Evolutionary conservation across 2,797 vertebrate species (phyloP), one percentile per base, ranked within the genome.

Genomic region (Halcyon leucocephala): DNA sequence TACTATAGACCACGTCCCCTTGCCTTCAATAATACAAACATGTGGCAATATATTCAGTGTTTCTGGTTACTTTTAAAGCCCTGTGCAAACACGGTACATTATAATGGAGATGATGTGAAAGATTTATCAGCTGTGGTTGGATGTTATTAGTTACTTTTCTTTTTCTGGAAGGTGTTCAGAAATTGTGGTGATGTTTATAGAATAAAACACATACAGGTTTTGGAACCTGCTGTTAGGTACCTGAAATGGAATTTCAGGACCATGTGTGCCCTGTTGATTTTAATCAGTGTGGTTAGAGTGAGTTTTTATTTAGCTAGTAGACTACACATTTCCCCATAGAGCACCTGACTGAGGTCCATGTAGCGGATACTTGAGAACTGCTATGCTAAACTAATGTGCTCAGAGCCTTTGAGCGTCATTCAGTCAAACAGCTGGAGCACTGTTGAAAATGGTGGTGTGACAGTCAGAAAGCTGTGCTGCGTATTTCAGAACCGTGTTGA

Each of bases 351-450:
- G 72, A 79, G 74, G 51, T 86, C 62, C 39, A 51, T 9, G 62
- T 35, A 69, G 46, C 26, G 83, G 49, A 17, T 82, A 51, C 17
- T 80, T 77, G 64, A 62, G 58, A 79, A 42, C 46, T 90, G 48
- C 35, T 70, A 15, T 80, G 55, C 31, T 90, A 35, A 69, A 86
- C 62, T 86, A 21, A 51, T 44, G 7, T 44, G 35, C 35, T 85
- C 8, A 26, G 48, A 15, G 55, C 16, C 31, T 76, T 85, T 20
- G 65, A 65, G 37, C 5, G 12, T 85, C 72, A 51, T 73, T 89
- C 39, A 76, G 57, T 89, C 69, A 58, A 65, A 78, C 77, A 88
- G 61, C 55, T 89, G 83, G 71, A 94, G 60, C 20, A 15, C 44
- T 41, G 64, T 3, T 87, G 52, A 71, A 93, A 80, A 67, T 66